Conservation (phyloP, 1,140 invertebrate genomes). For the Eubasilissa regina region DNA sequence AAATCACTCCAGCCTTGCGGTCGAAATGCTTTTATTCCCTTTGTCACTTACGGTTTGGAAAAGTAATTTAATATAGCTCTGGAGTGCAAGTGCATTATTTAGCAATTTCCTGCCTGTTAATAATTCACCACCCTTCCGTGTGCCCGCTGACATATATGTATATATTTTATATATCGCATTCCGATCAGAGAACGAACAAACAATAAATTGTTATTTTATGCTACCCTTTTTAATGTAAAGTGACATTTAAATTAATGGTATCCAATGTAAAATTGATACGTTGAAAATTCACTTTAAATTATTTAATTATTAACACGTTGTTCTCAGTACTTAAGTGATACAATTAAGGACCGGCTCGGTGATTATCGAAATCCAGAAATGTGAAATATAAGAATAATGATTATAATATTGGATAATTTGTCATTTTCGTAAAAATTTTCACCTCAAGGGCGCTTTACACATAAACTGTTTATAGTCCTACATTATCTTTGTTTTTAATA, state of each 20-base stretch:
- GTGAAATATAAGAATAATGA: too few relatives aligned
- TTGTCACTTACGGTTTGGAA: constrained; percentile 40
- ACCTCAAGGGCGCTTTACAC: too few relatives aligned
- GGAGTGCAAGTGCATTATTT: constrained; percentile 47
- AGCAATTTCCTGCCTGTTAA: constrained; percentile 28
- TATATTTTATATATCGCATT: background rate
- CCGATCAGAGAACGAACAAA: constrained; percentile 29
- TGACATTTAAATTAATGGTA: constrained; percentile 49
- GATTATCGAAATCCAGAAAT: too few relatives aligned
- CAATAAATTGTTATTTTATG: constrained; percentile 30
- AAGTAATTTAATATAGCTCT: constrained; percentile 43
- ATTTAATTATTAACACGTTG: constrained; percentile 45
- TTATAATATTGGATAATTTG: too few relatives aligned
- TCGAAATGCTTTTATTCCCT: constrained; percentile 37
- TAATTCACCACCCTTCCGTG: constrained; percentile 32
- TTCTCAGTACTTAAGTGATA: background rate
- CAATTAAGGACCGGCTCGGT: background rate
- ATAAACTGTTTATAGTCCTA: too few relatives aligned
- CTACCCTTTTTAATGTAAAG: constrained; percentile 50
- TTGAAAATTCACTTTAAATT: constrained; percentile 49
- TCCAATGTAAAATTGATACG: constrained; percentile 45
- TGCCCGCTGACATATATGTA: background rate
- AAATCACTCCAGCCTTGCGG: constrained; percentile 30
- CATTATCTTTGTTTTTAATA: too few relatives aligned
- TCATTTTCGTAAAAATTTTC: too few relatives aligned